Evolutionary conservation across 1,140 invertebrate species (phyloP).

Genomic region (Bombyx mandarina): DNA sequence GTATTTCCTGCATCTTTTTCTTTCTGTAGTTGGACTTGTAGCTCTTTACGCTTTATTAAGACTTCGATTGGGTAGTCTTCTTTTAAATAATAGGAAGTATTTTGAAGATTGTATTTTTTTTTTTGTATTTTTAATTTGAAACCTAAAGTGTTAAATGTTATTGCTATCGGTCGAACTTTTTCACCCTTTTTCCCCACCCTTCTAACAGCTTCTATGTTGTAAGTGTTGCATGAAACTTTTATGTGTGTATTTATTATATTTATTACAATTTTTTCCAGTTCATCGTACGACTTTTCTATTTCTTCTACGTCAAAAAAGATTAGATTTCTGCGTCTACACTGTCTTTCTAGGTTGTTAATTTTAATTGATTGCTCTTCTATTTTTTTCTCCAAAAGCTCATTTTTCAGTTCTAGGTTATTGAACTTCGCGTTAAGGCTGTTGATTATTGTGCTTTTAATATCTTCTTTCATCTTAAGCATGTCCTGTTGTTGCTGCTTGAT

Average conservation of each 20-base stretch:
- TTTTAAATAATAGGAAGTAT: too few species aligned
- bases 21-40: slow-evolving; percentile 14
- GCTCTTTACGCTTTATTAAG: slow-evolving; percentile 19
- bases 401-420: slow-evolving; percentile 23
- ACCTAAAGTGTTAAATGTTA: slow-evolving; percentile 20
- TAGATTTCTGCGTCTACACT: slow-evolving; percentile 23
- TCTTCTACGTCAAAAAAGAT: slow-evolving; percentile 26
- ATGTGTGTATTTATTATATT: slow-evolving; percentile 23
- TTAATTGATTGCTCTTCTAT: slow-evolving; percentile 18
- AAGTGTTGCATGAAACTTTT: slow-evolving; percentile 20
- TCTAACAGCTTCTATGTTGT: slow-evolving; percentile 25
- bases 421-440: slow-evolving; percentile 23
- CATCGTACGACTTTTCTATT: slow-evolving; percentile 19
- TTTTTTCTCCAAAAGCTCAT: slow-evolving; percentile 24
- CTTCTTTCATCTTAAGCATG: slow-evolving; percentile 27
- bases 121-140: slow-evolving; percentile 21
- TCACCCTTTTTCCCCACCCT: slow-evolving; percentile 24
- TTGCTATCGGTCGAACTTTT: slow-evolving; percentile 14
- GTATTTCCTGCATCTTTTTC: slow-evolving; percentile 15
- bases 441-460: slow-evolving; percentile 28
- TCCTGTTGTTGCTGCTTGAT: slow-evolving; percentile 28
- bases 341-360: slow-evolving; percentile 23
- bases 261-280: slow-evolving; percentile 21
- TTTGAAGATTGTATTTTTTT: too few species aligned
- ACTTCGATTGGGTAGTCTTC: slow-evolving; percentile 16